Base-by-base conservation (phyloP, 2,888 invertebrate genomes). In the Antitype chi region DNA sequence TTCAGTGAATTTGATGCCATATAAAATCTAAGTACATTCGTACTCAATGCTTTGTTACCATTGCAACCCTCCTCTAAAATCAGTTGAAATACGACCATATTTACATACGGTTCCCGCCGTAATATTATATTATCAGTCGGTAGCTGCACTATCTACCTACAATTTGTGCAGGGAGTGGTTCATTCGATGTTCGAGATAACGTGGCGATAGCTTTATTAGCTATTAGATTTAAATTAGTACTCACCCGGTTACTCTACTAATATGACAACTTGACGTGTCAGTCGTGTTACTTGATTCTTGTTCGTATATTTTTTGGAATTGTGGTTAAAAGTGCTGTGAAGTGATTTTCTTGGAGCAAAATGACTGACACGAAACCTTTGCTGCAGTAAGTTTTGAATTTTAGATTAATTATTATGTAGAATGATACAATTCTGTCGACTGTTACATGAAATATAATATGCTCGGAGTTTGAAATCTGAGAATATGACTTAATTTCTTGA, bases 281-380 rank as follows among this genome's bases (percentile, higher is more conserved):
- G n/a, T n/a, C n/a, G n/a, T n/a, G n/a, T n/a, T n/a, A n/a, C n/a
- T 32, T 43, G 49, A 70, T 47, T 67, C 47, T 60, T 47, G 55
- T 38, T 52, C 20, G 67, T 67, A 23, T 64, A 38, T n/a, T 81
- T 73, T 70, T 77, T 71, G 25, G 23, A 38, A 60, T 71, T 52
- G 67, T 74, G 57, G 5, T 77, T 71, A 0, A 25, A 47, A 70
- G 88, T 88, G 87, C 49, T 57, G 85, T 86, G 86, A 13, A 52
- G 78, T 85, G 75, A 68, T 69, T 67, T 74, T 69, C 70, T 72
- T 64, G 55, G 57, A 78, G 76, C 63, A 90, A 84, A 79, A 95
- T 94, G 94, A 89, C 90, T 7, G 94, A 94, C 74, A 89, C 85
- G 60, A 93, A 93, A 69, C 95, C 95, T 3, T 87, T 95, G 67